Percentiles rank a stretch among this genome's conserved stretches.
Conservation (phyloP, 64 coral and sea anemone genomes). For the Stylophora pistillata region DNA sequence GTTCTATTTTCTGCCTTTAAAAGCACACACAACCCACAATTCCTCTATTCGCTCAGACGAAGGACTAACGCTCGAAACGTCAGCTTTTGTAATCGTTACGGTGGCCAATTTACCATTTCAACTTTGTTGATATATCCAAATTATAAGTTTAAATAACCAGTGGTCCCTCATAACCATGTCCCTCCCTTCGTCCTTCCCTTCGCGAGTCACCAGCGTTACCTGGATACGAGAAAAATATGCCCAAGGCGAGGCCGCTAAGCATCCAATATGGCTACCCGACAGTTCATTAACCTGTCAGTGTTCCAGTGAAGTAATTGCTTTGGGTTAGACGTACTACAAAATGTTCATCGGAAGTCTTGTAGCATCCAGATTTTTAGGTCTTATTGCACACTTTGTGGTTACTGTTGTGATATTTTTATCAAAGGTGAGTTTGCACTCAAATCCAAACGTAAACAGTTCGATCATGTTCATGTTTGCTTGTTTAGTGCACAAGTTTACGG, state of each 20-base stretch:
- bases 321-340: not conserved
- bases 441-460: too few relatives aligned
- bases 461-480: not conserved
- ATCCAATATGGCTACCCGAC: slow-evolving; percentile 10
- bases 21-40: too few relatives aligned
- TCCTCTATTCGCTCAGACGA: too few relatives aligned
- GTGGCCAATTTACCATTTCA: too few relatives aligned
- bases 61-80: too few relatives aligned
- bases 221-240: not conserved
- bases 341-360: slow-evolving; percentile 91
- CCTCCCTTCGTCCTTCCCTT: too few relatives aligned
- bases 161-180: too few relatives aligned
- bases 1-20: too few relatives aligned
- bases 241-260: slow-evolving; percentile 4
- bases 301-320: not conserved
- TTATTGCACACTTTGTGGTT: slow-evolving; percentile 93
- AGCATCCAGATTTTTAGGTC: slow-evolving; percentile 87
- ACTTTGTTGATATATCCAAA: too few relatives aligned
- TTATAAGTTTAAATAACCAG: too few relatives aligned
- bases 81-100: too few relatives aligned
- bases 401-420: slow-evolving; percentile 95
- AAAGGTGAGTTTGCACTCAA: slow-evolving; percentile 50
- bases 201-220: not conserved
- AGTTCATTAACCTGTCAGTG: too few relatives aligned
- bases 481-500: not conserved